A percentile compares a stretch with the other conserved stretches of the same genome.
Conservation (phyloP, 2,797 vertebrate species). For the Hemibagrus guttatus region DNA sequence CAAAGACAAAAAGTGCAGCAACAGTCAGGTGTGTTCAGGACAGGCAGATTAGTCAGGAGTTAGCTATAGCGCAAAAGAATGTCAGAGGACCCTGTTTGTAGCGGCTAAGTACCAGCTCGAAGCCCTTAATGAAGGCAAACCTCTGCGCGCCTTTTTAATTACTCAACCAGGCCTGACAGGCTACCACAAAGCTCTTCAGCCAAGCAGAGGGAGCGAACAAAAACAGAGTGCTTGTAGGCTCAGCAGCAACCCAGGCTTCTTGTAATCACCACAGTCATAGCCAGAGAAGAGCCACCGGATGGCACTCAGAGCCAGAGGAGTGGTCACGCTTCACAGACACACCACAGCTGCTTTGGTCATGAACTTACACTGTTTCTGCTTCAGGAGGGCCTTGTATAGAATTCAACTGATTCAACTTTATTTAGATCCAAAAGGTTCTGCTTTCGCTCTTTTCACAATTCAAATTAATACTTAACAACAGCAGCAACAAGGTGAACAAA, state of each 20-base stretch:
- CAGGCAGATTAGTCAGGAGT: constrained; percentile 36
- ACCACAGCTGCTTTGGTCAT: constrained; percentile 60
- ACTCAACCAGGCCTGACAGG: constrained; percentile 80
- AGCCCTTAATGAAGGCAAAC: constrained; percentile 71
- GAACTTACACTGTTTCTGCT: constrained; percentile 59
- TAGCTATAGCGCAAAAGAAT: constrained; percentile 51
- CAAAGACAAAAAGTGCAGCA: not conserved
- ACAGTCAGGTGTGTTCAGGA: constrained; percentile 26
- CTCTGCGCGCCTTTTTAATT: constrained; percentile 77
- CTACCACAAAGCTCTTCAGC: constrained; percentile 69
- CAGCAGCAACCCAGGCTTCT: constrained; percentile 30
- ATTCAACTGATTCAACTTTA: constrained; percentile 20
- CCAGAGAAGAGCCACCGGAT: constrained; percentile 42
- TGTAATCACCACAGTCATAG: constrained; percentile 38
- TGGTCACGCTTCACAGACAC: constrained; percentile 69
- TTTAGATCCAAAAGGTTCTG: not conserved
- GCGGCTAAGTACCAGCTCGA: constrained; percentile 42
- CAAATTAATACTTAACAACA: not conserved
- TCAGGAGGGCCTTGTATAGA: constrained; percentile 16
- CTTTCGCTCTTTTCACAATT: not conserved
- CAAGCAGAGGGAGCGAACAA: constrained; percentile 69
- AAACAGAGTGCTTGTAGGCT: constrained; percentile 63
- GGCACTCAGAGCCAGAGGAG: constrained; percentile 51
- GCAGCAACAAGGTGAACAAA: not conserved
- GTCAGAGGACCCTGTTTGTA: constrained; percentile 56